Percentiles rank a stretch among this genome's conserved stretches.
phyloP scores from a whole-genome alignment of 30 jellyfish, hydroid and myxozoan species.

The Phacellophora camtschatica region DNA sequence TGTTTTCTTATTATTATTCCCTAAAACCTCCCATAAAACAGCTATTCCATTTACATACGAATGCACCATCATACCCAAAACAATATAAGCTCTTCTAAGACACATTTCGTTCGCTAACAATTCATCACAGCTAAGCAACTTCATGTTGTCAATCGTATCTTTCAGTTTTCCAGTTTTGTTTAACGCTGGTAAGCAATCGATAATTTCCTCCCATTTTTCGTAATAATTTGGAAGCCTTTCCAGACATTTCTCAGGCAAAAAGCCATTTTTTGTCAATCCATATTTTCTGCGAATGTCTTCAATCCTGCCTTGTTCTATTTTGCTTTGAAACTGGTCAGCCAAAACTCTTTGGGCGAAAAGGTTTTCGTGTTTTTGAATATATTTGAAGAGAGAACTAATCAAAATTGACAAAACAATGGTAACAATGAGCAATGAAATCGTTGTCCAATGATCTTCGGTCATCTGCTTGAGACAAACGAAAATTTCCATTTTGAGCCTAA shows the following conservation, averaged over 20 bases:
- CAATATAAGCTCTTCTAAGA: constrained; percentile 37
- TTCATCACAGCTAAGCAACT: neutral
- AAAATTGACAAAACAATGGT: neutral
- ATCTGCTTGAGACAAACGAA: too few relatives aligned
- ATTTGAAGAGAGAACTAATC: neutral
- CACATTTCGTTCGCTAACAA: constrained; percentile 1
- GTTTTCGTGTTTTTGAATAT: neutral
- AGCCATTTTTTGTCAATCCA: constrained; percentile 4
- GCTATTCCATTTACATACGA: constrained; percentile 49
- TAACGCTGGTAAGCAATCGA: constrained; percentile 9
- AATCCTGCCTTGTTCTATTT: neutral
- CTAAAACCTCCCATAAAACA: constrained; percentile 11
- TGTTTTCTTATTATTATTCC: neutral
- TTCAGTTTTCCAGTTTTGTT: constrained; percentile 5
- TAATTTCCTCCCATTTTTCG: constrained; percentile 28
- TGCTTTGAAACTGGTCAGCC: too few relatives aligned
- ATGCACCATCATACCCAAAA: constrained; percentile 55
- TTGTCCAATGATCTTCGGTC: too few relatives aligned
- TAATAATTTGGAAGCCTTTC: constrained; percentile 17
- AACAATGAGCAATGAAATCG: too few relatives aligned
- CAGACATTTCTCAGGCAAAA: constrained; percentile 16
- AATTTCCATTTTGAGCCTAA: too few relatives aligned
- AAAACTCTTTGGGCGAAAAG: too few relatives aligned
- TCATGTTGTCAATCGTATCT: neutral
- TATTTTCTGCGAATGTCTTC: neutral